Base-by-base conservation (phyloP, 2,113 vertebrate genomes). In the Cricetomys ansorgei region DNA sequence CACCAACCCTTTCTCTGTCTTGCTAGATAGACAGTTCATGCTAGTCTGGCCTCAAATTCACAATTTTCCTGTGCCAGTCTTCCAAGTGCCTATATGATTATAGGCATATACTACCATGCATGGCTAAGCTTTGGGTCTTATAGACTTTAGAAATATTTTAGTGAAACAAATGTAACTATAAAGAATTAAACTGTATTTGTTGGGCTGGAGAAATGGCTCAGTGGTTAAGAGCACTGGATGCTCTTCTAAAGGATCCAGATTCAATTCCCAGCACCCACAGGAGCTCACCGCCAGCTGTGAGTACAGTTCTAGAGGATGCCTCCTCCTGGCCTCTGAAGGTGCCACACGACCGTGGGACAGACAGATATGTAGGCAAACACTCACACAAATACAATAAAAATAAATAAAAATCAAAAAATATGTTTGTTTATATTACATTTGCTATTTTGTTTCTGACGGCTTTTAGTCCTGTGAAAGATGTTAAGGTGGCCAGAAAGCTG, bases 401-500 rank as follows among this genome's bases (percentile, higher is more conserved):
- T 75, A 84, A 94, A 34, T 57, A 70, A 86, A 50, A 76, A 48
- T 89, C 8, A 45, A 43, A 88, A 95, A 92, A 76, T 31, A 59
- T 1, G 76, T 79, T 88, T 3, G 53, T 77, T 95, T 57, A 72
- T 48, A 98, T 98, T 98, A 99, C 99, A 98, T 99, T 98, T 97
- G 97, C 98, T 97, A 99, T 98, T 96, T 98, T 98, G 92, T 96
- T 97, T 29, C 97, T 97, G 97, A 99, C 98, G 93, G 95, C 96
- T 92, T 25, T 94, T 37, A 97, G 95, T 84, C 99, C 98, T 21
- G 70, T 93, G 34, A 98, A 91, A 88, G 97, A 98, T 0, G 92
- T 91, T 10, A 99, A 95, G 16, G 97, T 87, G 5, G 99, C 99
- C 96, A 99, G 98, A 93, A 98, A 99, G 96, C 99, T 99, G 88